phyloP scores from a whole-genome alignment of 2,888 invertebrate genomes.

The Scaptomyza cyrtandrae region DNA sequence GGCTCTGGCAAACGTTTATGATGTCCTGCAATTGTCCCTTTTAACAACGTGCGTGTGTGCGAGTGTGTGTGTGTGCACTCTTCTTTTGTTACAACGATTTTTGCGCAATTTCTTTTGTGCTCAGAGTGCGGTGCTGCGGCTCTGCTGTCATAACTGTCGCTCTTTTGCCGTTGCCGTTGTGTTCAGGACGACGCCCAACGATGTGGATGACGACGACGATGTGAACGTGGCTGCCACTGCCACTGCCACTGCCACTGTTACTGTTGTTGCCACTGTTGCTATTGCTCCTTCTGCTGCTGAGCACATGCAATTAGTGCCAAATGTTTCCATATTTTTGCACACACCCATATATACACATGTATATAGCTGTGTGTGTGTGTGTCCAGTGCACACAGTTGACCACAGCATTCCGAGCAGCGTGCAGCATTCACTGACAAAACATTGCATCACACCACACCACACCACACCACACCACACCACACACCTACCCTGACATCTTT shows the following conservation, averaged over 20 bases:
- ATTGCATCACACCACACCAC: slow-evolving; percentile 46
- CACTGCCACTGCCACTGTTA: slow-evolving; percentile 1
- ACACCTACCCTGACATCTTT: background rate
- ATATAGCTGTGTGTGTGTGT: background rate
- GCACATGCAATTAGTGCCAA: slow-evolving; percentile 83
- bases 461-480: background rate
- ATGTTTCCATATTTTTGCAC: slow-evolving; percentile 82
- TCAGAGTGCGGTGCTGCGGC: slow-evolving; percentile 66
- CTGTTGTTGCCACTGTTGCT: slow-evolving; percentile 8
- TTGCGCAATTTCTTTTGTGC: slow-evolving; percentile 79
- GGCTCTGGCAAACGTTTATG: slow-evolving; percentile 67
- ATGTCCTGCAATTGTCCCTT: slow-evolving; percentile 78
- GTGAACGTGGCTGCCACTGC: slow-evolving; percentile 42
- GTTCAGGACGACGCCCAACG: slow-evolving; percentile 36
- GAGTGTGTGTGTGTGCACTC: slow-evolving; percentile 55
- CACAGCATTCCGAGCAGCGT: slow-evolving; percentile 68
- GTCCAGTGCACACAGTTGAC: slow-evolving; percentile 62
- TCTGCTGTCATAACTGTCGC: slow-evolving; percentile 78
- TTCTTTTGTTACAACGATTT: slow-evolving; percentile 78
- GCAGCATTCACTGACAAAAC: slow-evolving; percentile 70
- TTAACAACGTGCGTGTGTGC: slow-evolving; percentile 54
- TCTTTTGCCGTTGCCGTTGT: slow-evolving; percentile 44
- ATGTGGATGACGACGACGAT: slow-evolving; percentile 34
- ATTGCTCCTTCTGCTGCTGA: slow-evolving; percentile 54
- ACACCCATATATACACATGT: slow-evolving; percentile 27